Evolutionary conservation across 2,797 vertebrate genomes (phyloP), one percentile per base, ranked within the genome.

Genomic region (Ceryle rudis): DNA sequence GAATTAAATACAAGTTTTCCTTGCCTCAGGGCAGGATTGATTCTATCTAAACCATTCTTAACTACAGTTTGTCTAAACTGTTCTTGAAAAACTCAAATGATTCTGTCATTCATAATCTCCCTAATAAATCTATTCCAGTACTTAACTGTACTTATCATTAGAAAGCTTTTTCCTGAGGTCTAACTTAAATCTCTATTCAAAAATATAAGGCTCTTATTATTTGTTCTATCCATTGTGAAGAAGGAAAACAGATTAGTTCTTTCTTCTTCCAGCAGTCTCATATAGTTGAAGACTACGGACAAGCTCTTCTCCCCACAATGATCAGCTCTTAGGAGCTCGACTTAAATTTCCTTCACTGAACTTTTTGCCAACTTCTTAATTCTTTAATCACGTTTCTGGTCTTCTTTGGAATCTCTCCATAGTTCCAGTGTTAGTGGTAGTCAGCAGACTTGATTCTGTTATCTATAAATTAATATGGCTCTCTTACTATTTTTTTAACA

Each of bases 121-220:
- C 14, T 60, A 78, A 9, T 28, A 94, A 82, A 88, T 85, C 79
- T 93, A 13, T 67, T 60, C 10, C 25, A 67, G 29, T 64, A n/a
- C 55, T 94, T 88, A 66, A 47, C 57, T 66, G 14, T 20, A 29
- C 12, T 89, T 95, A 77, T 39, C 62, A 85, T 82, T 31, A 60
- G 42, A 80, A 86, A 81, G 25, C 44, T 78, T 70, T 85, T 91
- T 82, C 47, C 71, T 72, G 58, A 73, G 60, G 67, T 51, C 51
- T 66, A 35, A 51, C 51, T 80, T 58, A 70, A 88, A 82, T 80
- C 46, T 57, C 33, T 78, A 0, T 85, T 79, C 71, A 77, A 39
- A 87, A 82, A 31, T 80, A 28, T 33, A 77, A 82, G 18, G 35
- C 14, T 85, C 35, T 82, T 72, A 29, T 10, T 81, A n/a, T 33